phyloP scores from a whole-genome alignment of 2,888 invertebrate genomes.

The Drosophila robusta region DNA sequence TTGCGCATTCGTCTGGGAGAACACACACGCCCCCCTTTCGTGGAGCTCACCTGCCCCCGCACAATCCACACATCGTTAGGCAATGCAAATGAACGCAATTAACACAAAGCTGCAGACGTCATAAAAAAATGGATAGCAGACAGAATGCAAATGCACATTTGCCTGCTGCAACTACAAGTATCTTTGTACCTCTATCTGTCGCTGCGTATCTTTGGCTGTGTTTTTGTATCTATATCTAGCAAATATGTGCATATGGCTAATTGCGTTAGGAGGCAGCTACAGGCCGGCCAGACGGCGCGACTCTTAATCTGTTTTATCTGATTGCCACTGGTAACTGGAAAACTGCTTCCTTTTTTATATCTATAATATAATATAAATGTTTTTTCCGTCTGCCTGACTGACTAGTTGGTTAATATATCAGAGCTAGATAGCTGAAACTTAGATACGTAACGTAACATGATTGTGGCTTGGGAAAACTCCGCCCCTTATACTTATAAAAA shows the following conservation, averaged over 20 bases:
- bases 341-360: background rate
- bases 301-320: constrained; percentile 24
- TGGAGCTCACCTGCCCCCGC: too few species aligned
- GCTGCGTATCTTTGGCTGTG: constrained; percentile 9
- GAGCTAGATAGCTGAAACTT: background rate
- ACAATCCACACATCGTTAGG: background rate
- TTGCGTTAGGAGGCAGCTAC: constrained; percentile 22
- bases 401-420: background rate
- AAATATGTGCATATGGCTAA: constrained; percentile 38
- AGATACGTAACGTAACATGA: background rate
- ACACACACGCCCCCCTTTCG: background rate
- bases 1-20: constrained; percentile 38
- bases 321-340: background rate
- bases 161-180: constrained; percentile 5
- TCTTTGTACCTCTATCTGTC: constrained; percentile 6
- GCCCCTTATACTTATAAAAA: too few species aligned
- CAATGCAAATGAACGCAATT: constrained; percentile 11
- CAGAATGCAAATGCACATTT: constrained; percentile 23
- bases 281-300: constrained; percentile 37
- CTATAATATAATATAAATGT: too few species aligned
- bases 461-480: too few species aligned
- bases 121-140: constrained; percentile 36
- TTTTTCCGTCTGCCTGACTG: background rate
- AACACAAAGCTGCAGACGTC: constrained; percentile 49
- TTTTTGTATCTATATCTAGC: constrained; percentile 25